These are phyloP conservation scores for Clepsis dumicolana DNA, from an alignment of 2,888 invertebrate species.

Conservation along the genomic window DNA sequence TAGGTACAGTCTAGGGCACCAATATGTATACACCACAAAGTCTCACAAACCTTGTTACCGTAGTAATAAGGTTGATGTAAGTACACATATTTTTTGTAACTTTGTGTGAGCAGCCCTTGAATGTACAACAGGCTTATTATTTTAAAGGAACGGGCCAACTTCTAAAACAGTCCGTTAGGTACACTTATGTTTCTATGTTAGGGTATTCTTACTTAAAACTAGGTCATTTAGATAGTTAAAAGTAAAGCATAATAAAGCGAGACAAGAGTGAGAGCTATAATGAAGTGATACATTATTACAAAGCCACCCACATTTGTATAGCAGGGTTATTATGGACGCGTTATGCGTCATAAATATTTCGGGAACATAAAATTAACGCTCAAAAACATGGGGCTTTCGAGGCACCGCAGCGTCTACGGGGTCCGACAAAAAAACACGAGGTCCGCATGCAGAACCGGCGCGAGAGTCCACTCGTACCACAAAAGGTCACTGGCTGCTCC, in stretches of 20 bases:
- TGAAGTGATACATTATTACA: slow-evolving; percentile 80
- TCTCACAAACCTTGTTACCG: too few species aligned
- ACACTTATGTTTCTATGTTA: not conserved
- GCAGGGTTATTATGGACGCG: slow-evolving; percentile 79
- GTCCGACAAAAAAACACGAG: slow-evolving; percentile 76
- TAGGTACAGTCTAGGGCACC: too few species aligned
- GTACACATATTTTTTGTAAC: too few species aligned
- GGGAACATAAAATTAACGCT: slow-evolving; percentile 86
- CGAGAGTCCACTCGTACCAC: slow-evolving; percentile 62
- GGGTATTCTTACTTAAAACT: not conserved
- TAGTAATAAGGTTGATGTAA: too few species aligned
- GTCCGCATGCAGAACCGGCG: slow-evolving; percentile 78
- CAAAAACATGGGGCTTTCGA: slow-evolving; percentile 81
- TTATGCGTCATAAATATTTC: slow-evolving; percentile 86
- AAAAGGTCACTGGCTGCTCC: slow-evolving; percentile 50
- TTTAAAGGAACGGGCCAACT: too few species aligned
- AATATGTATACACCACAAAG: too few species aligned
- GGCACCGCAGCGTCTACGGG: slow-evolving; percentile 84
- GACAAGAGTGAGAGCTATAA: slow-evolving; percentile 60
- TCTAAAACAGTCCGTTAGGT: not conserved
- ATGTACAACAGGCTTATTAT: too few species aligned
- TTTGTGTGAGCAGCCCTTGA: too few species aligned
- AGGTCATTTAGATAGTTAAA: not conserved
- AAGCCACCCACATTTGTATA: slow-evolving; percentile 85
- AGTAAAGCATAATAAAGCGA: slow-evolving; percentile 35